Base-by-base conservation (phyloP, 2,888 invertebrate species). In the Dromius quadrimaculatus region DNA sequence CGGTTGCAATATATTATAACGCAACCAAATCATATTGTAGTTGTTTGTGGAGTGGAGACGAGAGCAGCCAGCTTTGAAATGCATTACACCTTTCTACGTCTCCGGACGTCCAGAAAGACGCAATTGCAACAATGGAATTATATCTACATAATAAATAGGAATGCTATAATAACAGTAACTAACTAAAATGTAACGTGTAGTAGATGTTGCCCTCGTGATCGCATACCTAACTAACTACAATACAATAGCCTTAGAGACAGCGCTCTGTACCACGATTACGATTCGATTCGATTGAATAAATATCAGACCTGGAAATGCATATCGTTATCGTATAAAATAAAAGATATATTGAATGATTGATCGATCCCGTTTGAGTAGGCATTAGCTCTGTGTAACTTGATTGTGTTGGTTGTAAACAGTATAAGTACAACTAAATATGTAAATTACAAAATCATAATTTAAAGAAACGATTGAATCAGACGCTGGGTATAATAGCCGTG, bases 341-440 rank as follows among this genome's bases (percentile, higher is more conserved):
- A 66, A 45, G 50, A 71, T 71, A 73, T 62, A 70, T 62, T 70
- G 62, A 41, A 63, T 3, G 43, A 70, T 62, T 62, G 61, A 45
- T 45, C 45, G 13, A 54, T 54, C 50, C 50, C 50, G 50, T 38
- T 61, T 62, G 38, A 28, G 78, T 81, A 81, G 81, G 76, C 78
- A 76, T 80, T 81, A 80, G 80, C 81, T 81, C 71, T 79, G 80
- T 80, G 80, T 80, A 81, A 79, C 79, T 79, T 81, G 81, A 81
- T 81, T 80, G 79, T 81, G 79, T 81, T 80, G 80, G 81, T 81
- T 79, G 79, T 72, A 72, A 80, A 78, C 78, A 77, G 78, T 79
- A 78, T 76, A 77, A 80, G 80, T 81, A 80, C 80, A 81, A 79
- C 78, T 76, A 75, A 76, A 75, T 76, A 68, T 68, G 59, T 68